Evolutionary conservation across 2,888 invertebrate genomes (phyloP).

Genomic region (Lysandra coridon): DNA sequence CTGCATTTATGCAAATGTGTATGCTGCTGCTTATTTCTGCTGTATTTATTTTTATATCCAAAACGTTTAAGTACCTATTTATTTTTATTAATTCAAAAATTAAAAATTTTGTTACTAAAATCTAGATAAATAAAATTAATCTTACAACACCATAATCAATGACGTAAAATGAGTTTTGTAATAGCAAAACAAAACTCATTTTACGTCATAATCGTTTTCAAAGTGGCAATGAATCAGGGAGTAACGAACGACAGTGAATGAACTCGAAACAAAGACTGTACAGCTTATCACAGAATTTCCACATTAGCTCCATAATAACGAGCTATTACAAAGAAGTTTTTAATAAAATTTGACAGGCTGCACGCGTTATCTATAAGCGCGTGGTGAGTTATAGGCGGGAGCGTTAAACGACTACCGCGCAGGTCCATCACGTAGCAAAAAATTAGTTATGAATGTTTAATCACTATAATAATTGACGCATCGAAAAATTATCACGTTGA

Average conservation of each 20-base stretch:
- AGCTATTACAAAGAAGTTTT: slow-evolving; percentile 63
- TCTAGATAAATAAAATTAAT: too few species aligned
- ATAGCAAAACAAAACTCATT: background rate
- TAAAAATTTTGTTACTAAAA: too few species aligned
- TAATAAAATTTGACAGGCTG: slow-evolving; percentile 65
- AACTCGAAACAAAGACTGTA: slow-evolving; percentile 54
- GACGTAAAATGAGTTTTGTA: too few species aligned
- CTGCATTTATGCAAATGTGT: too few species aligned
- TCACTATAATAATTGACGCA: too few species aligned
- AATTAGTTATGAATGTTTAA: too few species aligned
- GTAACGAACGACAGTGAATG: slow-evolving; percentile 53
- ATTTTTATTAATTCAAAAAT: too few species aligned
- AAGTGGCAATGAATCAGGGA: slow-evolving; percentile 40
- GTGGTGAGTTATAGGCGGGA: slow-evolving; percentile 36
- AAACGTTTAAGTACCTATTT: too few species aligned
- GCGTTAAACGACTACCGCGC: background rate
- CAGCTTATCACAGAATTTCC: slow-evolving; percentile 57
- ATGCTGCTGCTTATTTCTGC: too few species aligned
- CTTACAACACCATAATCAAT: background rate
- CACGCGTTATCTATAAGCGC: slow-evolving; percentile 55
- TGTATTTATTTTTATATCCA: too few species aligned
- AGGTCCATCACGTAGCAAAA: background rate
- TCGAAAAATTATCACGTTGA: too few species aligned
- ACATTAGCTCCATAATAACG: slow-evolving; percentile 54
- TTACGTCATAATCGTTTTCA: slow-evolving; percentile 11